phyloP scores from a whole-genome alignment of 2,888 invertebrate genomes.

The Andrena praecox region DNA sequence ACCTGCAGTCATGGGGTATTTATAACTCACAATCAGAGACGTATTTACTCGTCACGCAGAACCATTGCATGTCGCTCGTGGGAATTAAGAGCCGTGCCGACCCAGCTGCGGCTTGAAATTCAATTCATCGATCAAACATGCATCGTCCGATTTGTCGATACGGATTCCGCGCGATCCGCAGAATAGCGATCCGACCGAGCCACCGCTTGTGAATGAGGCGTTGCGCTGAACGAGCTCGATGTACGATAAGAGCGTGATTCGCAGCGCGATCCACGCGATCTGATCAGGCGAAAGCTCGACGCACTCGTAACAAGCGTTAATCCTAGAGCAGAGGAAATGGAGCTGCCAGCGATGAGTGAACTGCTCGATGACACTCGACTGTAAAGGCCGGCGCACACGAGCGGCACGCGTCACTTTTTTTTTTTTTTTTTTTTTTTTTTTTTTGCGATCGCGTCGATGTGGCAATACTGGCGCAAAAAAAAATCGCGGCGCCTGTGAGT shows the following conservation, averaged over 20 bases:
- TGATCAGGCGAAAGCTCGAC: conserved; percentile 50
- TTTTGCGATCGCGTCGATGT: too few species aligned
- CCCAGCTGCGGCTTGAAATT: too few species aligned
- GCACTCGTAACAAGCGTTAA: conserved; percentile 47
- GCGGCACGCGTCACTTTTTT: too few species aligned
- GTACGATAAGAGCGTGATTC: conserved; percentile 42
- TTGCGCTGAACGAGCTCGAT: conserved; percentile 39
- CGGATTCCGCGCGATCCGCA: background rate
- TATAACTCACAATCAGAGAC: too few species aligned
- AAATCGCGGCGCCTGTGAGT: too few species aligned
- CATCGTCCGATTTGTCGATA: background rate
- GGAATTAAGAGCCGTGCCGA: too few species aligned
- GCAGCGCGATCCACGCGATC: conserved; percentile 40
- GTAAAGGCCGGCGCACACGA: background rate
- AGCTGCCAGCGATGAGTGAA: conserved; percentile 34
- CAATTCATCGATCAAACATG: too few species aligned
- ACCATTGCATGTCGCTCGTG: too few species aligned
- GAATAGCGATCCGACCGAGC: conserved; percentile 14
- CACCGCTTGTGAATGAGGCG: conserved; percentile 37
- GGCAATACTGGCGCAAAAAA: too few species aligned
- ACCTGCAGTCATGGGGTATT: too few species aligned
- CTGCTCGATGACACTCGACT: conserved; percentile 27
- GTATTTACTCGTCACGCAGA: too few species aligned
- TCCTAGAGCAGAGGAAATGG: conserved; percentile 41
- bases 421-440: too few species aligned